phyloP scores from a whole-genome alignment of 2,888 invertebrate species.

The Choreutis nemorana region DNA sequence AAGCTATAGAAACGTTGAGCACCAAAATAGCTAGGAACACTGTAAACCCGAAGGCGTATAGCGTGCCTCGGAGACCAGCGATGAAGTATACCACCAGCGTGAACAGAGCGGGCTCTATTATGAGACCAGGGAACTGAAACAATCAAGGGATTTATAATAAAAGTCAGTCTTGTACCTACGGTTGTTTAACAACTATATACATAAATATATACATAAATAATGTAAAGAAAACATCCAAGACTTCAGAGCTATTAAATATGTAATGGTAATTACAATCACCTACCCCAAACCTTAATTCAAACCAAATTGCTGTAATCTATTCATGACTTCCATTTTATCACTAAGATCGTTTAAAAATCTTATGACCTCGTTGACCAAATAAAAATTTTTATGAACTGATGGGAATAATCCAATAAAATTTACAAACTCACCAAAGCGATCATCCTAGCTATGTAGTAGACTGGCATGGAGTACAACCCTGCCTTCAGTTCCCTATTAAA shows the following conservation, averaged over 20 bases:
- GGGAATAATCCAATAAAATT: too few species aligned
- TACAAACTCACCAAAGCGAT: conserved; percentile 74
- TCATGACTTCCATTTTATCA: too few species aligned
- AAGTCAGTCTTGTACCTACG: neutral
- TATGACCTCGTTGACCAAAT: too few species aligned
- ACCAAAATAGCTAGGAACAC: conserved; percentile 76
- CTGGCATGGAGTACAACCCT: conserved; percentile 80
- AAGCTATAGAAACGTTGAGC: conserved; percentile 87
- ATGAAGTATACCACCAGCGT: conserved; percentile 86
- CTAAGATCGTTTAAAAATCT: too few species aligned
- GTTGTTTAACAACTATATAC: neutral
- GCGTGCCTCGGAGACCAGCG: conserved; percentile 75
- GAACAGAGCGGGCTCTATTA: conserved; percentile 85
- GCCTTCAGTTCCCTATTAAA: conserved; percentile 83
- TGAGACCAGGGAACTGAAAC: conserved; percentile 86
- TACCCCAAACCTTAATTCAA: too few species aligned
- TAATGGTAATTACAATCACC: too few species aligned
- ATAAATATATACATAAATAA: neutral
- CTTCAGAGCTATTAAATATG: too few species aligned
- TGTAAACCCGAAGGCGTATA: conserved; percentile 76
- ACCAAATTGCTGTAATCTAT: too few species aligned
- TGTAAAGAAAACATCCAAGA: too few species aligned
- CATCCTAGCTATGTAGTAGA: conserved; percentile 83
- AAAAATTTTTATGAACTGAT: too few species aligned
- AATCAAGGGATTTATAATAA: conserved; percentile 24